Percentiles rank a stretch among this genome's conserved stretches.
Conservation (phyloP, 1,140 invertebrate species). For the Formica selysi region DNA sequence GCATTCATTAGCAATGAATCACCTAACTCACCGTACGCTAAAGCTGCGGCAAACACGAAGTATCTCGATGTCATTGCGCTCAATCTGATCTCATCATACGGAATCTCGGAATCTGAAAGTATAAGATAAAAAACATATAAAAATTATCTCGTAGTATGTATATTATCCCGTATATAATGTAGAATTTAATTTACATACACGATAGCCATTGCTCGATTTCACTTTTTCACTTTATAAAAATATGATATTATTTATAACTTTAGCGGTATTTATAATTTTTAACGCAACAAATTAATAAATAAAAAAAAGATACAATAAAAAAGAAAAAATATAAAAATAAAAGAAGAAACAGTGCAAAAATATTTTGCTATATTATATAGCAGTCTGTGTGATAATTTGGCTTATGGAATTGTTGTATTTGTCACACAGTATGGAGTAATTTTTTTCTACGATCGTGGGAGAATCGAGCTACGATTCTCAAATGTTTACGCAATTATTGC, state of each 20-base stretch:
- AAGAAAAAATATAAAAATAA: too few species aligned
- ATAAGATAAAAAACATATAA: constrained; percentile 50
- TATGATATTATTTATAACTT: too few species aligned
- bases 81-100: constrained; percentile 80
- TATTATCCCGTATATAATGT: background rate
- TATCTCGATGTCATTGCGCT: constrained; percentile 79
- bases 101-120: constrained; percentile 77
- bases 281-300: background rate
- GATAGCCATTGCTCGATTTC: background rate
- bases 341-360: too few species aligned
- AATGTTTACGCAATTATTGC: constrained; percentile 44
- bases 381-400: too few species aligned
- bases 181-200: background rate
- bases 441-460: constrained; percentile 25
- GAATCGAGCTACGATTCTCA: constrained; percentile 11
- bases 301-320: background rate
- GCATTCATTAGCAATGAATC: constrained; percentile 31
- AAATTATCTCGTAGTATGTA: background rate
- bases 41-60: constrained; percentile 73
- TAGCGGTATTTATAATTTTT: background rate
- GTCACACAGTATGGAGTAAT: background rate
- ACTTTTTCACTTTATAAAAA: background rate
- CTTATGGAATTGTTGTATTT: background rate
- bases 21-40: constrained; percentile 75
- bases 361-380: too few species aligned